phyloP scores from a whole-genome alignment of 2,888 invertebrate species.

The Chironomus tentans region DNA sequence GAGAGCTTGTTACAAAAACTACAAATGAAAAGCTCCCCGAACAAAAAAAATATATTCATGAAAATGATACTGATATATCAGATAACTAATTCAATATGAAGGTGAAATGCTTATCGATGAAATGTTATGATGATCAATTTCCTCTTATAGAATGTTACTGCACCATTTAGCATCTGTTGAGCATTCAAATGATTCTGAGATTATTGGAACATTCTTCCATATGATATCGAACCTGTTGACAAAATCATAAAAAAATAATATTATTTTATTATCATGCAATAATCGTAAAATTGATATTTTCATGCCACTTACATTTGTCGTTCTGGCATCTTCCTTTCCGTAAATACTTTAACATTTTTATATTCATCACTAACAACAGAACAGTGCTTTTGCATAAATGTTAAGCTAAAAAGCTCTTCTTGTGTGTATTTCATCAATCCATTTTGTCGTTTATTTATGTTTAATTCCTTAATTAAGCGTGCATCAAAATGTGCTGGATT shows the following conservation, averaged over 20 bases:
- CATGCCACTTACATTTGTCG: slow-evolving; percentile 36
- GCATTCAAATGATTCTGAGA: slow-evolving; percentile 37
- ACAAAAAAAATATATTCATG: no score
- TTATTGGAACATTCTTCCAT: slow-evolving; percentile 39
- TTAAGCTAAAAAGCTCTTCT: slow-evolving; percentile 39
- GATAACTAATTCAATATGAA: no score
- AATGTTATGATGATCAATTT: neutral
- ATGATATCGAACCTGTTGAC: slow-evolving; percentile 38
- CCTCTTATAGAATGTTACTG: slow-evolving; percentile 19
- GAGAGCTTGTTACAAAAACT: no score
- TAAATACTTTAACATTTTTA: slow-evolving; percentile 39
- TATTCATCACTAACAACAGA: slow-evolving; percentile 39
- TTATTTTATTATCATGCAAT: no score
- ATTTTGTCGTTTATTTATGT: slow-evolving; percentile 37
- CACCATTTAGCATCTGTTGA: slow-evolving; percentile 28
- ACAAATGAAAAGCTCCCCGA: no score
- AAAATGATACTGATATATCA: no score
- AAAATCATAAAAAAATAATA: no score
- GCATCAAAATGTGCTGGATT: slow-evolving; percentile 37
- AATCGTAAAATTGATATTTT: neutral
- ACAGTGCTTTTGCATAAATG: slow-evolving; percentile 41
- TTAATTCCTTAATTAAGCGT: slow-evolving; percentile 36
- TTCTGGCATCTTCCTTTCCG: slow-evolving; percentile 38
- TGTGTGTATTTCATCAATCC: slow-evolving; percentile 39
- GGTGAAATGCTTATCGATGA: no score